Evolutionary conservation across 2,888 invertebrate genomes (phyloP).

Genomic region (Heteromurus nitidus): DNA sequence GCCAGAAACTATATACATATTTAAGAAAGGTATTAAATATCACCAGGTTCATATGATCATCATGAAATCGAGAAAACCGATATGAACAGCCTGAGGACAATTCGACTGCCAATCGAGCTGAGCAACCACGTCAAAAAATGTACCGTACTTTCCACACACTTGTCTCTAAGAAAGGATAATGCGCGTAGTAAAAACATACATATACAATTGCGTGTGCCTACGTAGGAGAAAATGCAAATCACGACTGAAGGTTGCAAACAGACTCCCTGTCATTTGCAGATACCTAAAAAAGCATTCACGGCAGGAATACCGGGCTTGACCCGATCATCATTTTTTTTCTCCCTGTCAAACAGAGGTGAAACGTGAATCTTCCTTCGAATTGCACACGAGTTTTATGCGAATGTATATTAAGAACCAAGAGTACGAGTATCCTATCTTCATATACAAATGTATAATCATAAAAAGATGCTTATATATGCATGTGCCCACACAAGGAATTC

Average conservation of each 20-base stretch:
- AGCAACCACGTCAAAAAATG: constrained; percentile 8
- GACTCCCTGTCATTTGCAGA: constrained; percentile 41
- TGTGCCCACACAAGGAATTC: neutral
- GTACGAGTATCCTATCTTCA: neutral
- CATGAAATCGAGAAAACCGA: constrained; percentile 44
- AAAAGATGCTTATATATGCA: neutral
- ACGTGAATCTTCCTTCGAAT: constrained; percentile 37
- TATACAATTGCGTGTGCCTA: neutral
- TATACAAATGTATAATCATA: neutral
- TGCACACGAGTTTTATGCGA: too few species aligned
- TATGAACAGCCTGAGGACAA: constrained; percentile 55
- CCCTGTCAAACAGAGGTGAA: constrained; percentile 56
- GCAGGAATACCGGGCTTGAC: constrained; percentile 61
- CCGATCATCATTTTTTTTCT: constrained; percentile 51
- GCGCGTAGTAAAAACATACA: neutral
- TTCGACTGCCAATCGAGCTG: too few species aligned
- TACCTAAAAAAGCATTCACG: constrained; percentile 59
- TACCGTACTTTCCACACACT: constrained; percentile 52
- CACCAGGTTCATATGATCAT: constrained; percentile 10
- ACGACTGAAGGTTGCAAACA: constrained; percentile 40
- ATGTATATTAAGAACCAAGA: neutral
- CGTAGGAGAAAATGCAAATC: constrained; percentile 49
- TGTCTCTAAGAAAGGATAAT: neutral
- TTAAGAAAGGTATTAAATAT: constrained; percentile 36
- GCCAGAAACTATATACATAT: neutral